Evolutionary conservation across 1,140 invertebrate genomes (phyloP).

Genomic region (Ephestia elutella): DNA sequence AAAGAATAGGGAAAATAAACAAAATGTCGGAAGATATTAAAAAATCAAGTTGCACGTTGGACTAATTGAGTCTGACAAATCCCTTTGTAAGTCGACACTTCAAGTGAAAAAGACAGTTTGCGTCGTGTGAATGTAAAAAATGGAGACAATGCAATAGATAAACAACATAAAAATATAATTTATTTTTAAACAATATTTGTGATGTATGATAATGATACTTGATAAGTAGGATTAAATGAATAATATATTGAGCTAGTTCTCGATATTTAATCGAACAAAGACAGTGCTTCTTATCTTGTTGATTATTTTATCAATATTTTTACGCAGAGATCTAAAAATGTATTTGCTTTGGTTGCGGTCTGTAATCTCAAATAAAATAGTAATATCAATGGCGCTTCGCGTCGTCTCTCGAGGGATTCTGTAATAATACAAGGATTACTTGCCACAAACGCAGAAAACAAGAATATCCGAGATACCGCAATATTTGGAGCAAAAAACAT

Average conservation of each 20-base stretch:
- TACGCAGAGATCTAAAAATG: too few relatives aligned
- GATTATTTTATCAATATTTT: neutral
- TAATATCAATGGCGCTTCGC: too few relatives aligned
- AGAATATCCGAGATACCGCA: neutral
- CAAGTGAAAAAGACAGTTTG: conserved; percentile 15
- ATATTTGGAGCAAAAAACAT: conserved; percentile 5
- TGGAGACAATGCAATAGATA: conserved; percentile 6
- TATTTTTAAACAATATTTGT: neutral
- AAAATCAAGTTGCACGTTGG: conserved; percentile 29
- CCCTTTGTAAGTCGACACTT: conserved; percentile 30
- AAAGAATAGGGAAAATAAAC: conserved; percentile 19
- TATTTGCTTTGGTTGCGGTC: too few relatives aligned
- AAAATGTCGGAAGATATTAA: conserved; percentile 26
- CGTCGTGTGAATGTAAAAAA: conserved; percentile 18
- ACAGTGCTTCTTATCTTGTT: too few relatives aligned
- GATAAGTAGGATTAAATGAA: too few relatives aligned
- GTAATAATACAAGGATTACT: neutral
- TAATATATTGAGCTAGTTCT: too few relatives aligned
- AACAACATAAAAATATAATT: neutral
- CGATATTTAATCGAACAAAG: too few relatives aligned
- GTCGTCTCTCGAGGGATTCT: neutral
- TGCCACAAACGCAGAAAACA: neutral
- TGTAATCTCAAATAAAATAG: too few relatives aligned
- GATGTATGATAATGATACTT: too few relatives aligned
- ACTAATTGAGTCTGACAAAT: conserved; percentile 45